Evolutionary conservation across 2,113 vertebrate species (phyloP).

Genomic region (Platysteira castanea): DNA sequence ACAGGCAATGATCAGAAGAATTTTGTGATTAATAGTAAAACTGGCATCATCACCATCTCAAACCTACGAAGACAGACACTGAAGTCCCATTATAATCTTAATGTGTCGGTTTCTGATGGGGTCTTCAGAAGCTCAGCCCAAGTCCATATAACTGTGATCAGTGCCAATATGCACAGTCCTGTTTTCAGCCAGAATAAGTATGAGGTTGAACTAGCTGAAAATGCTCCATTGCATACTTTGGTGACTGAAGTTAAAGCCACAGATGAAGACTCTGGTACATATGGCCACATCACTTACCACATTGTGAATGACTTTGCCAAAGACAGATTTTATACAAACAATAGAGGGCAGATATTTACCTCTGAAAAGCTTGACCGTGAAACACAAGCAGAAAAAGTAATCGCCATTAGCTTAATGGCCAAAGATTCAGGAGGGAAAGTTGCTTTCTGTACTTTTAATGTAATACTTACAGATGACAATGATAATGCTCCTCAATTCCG

Average conservation of each 20-base stretch:
- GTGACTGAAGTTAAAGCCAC: conserved; percentile 84
- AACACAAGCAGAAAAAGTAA: conserved; percentile 86
- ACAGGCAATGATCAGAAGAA: conserved; percentile 90
- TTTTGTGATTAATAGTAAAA: conserved; percentile 85
- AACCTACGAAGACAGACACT: conserved; percentile 81
- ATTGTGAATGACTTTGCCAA: conserved; percentile 93
- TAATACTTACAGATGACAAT: conserved; percentile 95
- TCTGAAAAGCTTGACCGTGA: conserved; percentile 91
- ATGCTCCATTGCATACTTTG: conserved; percentile 83
- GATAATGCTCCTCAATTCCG: conserved; percentile 93
- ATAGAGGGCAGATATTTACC: conserved; percentile 88
- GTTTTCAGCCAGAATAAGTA: conserved; percentile 88
- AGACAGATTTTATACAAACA: conserved; percentile 88
- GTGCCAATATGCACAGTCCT: conserved; percentile 91
- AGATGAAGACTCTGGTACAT: conserved; percentile 86
- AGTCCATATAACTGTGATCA: conserved; percentile 80
- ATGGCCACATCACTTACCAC: conserved; percentile 84
- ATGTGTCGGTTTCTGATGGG: conserved; percentile 89
- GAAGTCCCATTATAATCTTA: conserved; percentile 82
- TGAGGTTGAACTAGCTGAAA: conserved; percentile 91
- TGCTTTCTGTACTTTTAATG: conserved; percentile 89
- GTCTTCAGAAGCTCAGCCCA: conserved; percentile 90
- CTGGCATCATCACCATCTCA: conserved; percentile 84
- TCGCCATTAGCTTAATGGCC: conserved; percentile 87
- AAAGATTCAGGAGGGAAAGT: conserved; percentile 93